Evolutionary conservation across 2,113 vertebrate species (phyloP), one percentile per base, ranked within the genome.

Genomic region (Microcebus lehilahytsara): DNA sequence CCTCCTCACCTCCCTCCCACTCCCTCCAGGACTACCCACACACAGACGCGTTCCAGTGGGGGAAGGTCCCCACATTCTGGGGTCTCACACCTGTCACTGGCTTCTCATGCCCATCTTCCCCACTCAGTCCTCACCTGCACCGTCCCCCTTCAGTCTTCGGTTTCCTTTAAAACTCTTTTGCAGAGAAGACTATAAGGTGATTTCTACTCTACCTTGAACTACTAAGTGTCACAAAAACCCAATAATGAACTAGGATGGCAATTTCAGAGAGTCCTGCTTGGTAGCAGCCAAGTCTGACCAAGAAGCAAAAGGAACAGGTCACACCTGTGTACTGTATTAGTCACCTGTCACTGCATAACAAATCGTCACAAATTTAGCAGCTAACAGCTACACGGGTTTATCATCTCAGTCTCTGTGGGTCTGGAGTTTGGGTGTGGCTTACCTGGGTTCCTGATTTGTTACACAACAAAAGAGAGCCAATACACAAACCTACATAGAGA

Each of bases 51-150:
- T 42, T 42, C 25, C 30, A 22, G 12, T 2, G 0, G 4, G 34
- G 6, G 3, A 72, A 4, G 14, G 62, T 12, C 2, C 13, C 60
- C 40, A 14, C 71, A 7, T 1, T 16, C 74, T 0, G 0, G 6
- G 37, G 9, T 5, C 3, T 12, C 42, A 2, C 1, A 6, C 2
- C 23, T 0, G 19, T 11, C 9, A 0, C n/a, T 4, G 10, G 25
- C n/a, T 16, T 1, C 4, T 30, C 27, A 40, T 4, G 51, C 22
- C 85, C 23, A 4, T 25, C 42, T 67, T n/a, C 22, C 80, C 10
- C 49, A 14, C 10, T 22, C 2, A 22, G 32, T 11, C 23, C 85
- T 16, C 2, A 7, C 4, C 3, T 5, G 8, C 0, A 4, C 25
- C 14, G 20, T 3, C 69, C 12, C 8, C 4, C 40, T 27, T 64